Conservation (phyloP, 1,140 invertebrate genomes). For the Lordiphosa stackelbergi region DNA sequence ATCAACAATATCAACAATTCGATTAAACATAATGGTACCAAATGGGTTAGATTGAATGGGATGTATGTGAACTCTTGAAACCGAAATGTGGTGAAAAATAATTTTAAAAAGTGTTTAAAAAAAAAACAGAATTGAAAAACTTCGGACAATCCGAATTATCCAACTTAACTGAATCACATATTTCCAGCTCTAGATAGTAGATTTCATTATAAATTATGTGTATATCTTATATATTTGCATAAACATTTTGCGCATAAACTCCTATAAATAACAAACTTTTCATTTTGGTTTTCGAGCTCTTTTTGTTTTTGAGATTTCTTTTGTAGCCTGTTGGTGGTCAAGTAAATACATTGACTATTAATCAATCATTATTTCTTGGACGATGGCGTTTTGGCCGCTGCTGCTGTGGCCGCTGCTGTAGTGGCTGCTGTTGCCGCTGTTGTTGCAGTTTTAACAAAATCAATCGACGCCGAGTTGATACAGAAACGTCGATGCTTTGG, state of each 20-base stretch:
- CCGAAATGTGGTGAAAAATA: slow-evolving; percentile 15
- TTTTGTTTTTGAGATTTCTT: slow-evolving; percentile 10
- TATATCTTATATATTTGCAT: slow-evolving; percentile 20
- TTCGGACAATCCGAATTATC: slow-evolving; percentile 5
- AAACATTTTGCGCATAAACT: slow-evolving; percentile 46
- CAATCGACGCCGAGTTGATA: slow-evolving; percentile 93
- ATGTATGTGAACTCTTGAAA: slow-evolving; percentile 14
- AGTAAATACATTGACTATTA: slow-evolving; percentile 18
- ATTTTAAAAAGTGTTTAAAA: neutral
- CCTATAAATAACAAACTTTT: slow-evolving; percentile 50
- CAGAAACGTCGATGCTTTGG: slow-evolving; percentile 96
- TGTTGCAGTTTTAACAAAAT: slow-evolving; percentile 81
- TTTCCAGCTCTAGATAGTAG: slow-evolving; percentile 34
- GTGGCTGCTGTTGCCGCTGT: slow-evolving; percentile 30
- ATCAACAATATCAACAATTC: too few relatives aligned
- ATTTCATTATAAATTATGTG: slow-evolving; percentile 15
- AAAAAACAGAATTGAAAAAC: slow-evolving; percentile 6
- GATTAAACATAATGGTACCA: neutral
- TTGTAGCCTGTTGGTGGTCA: slow-evolving; percentile 9
- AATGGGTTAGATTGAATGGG: neutral
- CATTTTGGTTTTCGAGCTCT: neutral
- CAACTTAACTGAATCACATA: slow-evolving; percentile 14
- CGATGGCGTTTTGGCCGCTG: slow-evolving; percentile 48
- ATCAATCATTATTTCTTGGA: slow-evolving; percentile 79
- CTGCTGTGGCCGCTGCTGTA: slow-evolving; percentile 49